These are phyloP conservation scores for Gymnobelideus leadbeateri DNA, from an alignment of 2,113 vertebrate genomes.

Conservation along the genomic window DNA sequence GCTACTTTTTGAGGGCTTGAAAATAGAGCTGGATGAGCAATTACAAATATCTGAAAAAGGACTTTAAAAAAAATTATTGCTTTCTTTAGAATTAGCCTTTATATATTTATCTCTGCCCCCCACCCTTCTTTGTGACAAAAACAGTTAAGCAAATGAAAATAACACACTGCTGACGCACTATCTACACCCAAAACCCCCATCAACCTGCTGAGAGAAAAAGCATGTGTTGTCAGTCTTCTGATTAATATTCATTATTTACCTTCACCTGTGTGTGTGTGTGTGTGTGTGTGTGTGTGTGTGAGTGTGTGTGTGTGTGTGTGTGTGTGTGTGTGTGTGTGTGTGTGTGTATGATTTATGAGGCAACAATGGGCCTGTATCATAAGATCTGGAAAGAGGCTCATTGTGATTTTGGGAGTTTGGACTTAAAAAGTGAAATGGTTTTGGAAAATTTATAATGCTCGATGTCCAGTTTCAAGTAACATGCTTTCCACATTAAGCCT, in stretches of 20 bases:
- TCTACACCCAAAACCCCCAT: neutral
- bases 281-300: no score
- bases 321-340: no score
- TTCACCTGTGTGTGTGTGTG: no score
- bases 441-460: no score
- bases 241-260: neutral
- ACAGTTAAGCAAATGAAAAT: neutral
- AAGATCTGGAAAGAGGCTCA: neutral
- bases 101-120: neutral
- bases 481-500: no score
- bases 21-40: neutral
- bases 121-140: neutral
- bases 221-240: no score
- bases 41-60: neutral
- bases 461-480: no score
- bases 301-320: no score
- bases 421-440: no score
- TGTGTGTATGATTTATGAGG: no score
- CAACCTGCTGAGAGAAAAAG: no score
- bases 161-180: neutral
- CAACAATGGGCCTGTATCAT: neutral
- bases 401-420: no score
- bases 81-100: neutral
- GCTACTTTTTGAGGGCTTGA: neutral
- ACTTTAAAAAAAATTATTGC: neutral